Evolutionary conservation across 2,888 invertebrate species (phyloP), one percentile per base, ranked within the genome.

Genomic region (Idaea aversata): DNA sequence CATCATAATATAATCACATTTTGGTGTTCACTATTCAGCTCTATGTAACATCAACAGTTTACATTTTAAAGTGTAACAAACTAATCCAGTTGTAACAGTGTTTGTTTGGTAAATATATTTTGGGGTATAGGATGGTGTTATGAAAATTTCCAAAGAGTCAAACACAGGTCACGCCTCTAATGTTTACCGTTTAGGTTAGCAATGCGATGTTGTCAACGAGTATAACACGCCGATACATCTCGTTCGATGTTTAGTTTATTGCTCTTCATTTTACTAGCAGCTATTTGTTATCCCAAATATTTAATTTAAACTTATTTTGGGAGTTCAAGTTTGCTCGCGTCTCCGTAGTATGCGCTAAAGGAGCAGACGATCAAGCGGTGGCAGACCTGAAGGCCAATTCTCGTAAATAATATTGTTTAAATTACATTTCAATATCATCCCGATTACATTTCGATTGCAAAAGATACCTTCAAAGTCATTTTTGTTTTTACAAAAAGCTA

Each of bases 151-250:
- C 76, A 74, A 79, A 81, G 81, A 81, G 75, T 61, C 72, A 66
- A 65, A 76, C 75, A 75, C 78, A 80, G 78, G 75, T 83, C 78
- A 76, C 80, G 75, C 78, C 74, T 77, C 72, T 67, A 65, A 67
- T 84, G 85, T 88, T 82, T 86, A 79, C 79, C 70, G 75, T 79
- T 73, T 77, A 76, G 72, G 82, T 90, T 89, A 90, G 83, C 85
- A 70, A 25, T 64, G 75, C 71, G 69, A 77, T 75, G 84, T 82
- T 86, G 90, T 88, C 89, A 90, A 89, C 83, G 80, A 74, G 84
- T 77, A 77, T 76, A 80, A 77, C 88, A 86, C 85, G 86, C 81
- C 77, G 78, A 77, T 47, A 13, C 47, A 47, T 10, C 47, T 47
- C 47, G 47, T 13, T 47, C 70, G 66, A 75, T 77, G 79, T 77